These are phyloP conservation scores for Bergia puertoricense DNA, from an alignment of 92 coral and sea anemone species.

Conservation along the genomic window DNA sequence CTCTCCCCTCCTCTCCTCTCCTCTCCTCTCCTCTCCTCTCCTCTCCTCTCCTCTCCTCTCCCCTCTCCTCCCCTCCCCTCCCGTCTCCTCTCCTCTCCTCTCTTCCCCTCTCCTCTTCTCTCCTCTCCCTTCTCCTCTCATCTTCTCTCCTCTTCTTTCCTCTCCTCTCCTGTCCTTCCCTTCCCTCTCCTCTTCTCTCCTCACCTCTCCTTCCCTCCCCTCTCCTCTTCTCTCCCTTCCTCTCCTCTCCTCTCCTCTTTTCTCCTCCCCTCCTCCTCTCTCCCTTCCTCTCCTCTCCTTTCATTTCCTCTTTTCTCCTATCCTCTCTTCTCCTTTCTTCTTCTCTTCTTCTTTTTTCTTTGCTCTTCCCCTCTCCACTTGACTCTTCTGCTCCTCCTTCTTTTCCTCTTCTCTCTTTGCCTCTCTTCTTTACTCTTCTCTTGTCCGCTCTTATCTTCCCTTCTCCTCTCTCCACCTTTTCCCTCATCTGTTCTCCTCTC, in stretches of 20 bases:
- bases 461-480: no score
- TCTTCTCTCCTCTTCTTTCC: no score
- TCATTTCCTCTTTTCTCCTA: background rate
- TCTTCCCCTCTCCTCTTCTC: no score
- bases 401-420: background rate
- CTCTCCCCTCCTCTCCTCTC: background rate
- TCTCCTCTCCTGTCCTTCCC: no score
- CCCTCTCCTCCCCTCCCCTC: no score
- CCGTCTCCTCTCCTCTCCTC: no score
- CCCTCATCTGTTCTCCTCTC: background rate
- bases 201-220: background rate
- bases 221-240: background rate
- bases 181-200: background rate
- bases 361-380: background rate
- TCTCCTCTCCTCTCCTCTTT: no score
- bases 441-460: background rate
- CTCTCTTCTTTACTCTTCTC: background rate
- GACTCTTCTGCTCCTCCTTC: background rate
- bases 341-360: background rate
- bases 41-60: no score
- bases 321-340: background rate
- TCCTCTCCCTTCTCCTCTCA: no score
- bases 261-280: background rate
- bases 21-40: background rate
- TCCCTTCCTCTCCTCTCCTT: background rate